Base-by-base conservation (phyloP, 2,888 invertebrate species). In the Machimus atricapillus region DNA sequence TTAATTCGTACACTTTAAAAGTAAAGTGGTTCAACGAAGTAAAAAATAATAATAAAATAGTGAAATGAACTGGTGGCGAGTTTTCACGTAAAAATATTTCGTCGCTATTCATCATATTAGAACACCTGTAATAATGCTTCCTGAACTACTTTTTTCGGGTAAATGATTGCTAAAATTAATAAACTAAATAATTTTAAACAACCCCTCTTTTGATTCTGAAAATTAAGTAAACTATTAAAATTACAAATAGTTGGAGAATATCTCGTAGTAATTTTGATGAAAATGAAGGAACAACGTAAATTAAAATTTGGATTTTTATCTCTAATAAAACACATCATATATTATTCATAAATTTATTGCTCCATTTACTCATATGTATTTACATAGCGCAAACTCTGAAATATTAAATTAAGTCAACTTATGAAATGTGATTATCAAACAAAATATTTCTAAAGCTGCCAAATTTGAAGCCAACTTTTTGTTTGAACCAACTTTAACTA, bases 131-230 rank as follows among this genome's bases (percentile, higher is more conserved):
- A 88, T 82, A 88, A 89, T 89, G 89, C 87, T 89, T 78, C 89
- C 89, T 40, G 89, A 89, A 87, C 87, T 89, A 37, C 76, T 89
- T 56, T 89, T 89, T 88, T 87, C 87, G 76, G 89, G 89, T 89
- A 89, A 87, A 66, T 86, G 66, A 40, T 9, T 40, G 2, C 9
- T 40, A 40, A 40, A 1, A 40, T 12, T 40, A 14, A 16, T 46
- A 16, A 46, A 46, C 2, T 46, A 34, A 6, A 34, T 34, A 34
- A 34, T 7, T 7, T 34, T 34, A 34, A 34, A 34, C 43, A 12
- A 43, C 43, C 0, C 34, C 12, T 43, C 43, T 43, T 43, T 43
- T 12, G 9, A 12, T 12, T 12, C 12, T 43, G 3, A 43, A 43
- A 12, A 43, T 43, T 43, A 43, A 43, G 14, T 43, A 8, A 43